These are phyloP conservation scores for Takifugu bimaculatus DNA, from an alignment of 2,113 vertebrate genomes.

Conservation along the genomic window DNA sequence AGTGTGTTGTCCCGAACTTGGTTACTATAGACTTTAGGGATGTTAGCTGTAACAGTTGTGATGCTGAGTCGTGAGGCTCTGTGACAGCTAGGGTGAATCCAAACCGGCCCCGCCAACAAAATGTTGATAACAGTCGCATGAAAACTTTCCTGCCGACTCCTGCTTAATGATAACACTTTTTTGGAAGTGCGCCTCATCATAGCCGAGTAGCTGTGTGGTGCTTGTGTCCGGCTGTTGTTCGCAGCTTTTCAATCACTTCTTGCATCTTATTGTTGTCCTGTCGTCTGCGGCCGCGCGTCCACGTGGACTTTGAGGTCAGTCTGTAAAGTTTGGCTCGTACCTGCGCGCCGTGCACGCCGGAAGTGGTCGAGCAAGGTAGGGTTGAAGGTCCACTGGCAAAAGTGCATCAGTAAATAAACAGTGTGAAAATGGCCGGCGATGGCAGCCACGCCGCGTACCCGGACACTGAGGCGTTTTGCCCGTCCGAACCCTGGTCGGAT, in stretches of 20 bases:
- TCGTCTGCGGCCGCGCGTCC: slow-evolving; percentile 48
- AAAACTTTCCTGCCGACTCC: not conserved
- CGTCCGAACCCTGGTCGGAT: slow-evolving; percentile 47
- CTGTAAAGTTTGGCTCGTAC: slow-evolving; percentile 33
- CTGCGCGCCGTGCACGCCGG: not conserved
- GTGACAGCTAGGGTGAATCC: slow-evolving; percentile 35
- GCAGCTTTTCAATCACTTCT: not conserved
- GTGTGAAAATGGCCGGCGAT: slow-evolving; percentile 69
- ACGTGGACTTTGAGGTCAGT: slow-evolving; percentile 49
- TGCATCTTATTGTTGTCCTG: slow-evolving; percentile 11
- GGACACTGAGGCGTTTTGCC: slow-evolving; percentile 46
- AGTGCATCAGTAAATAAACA: slow-evolving; percentile 9
- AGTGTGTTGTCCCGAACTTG: not conserved
- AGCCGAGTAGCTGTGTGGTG: not conserved
- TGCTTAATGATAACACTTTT: not conserved
- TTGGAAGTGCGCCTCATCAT: not conserved
- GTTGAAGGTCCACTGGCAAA: not conserved
- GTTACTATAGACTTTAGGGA: not conserved
- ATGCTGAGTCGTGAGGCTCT: slow-evolving; percentile 31
- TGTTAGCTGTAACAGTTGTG: slow-evolving; percentile 17
- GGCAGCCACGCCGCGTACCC: slow-evolving; percentile 52
- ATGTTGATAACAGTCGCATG: slow-evolving; percentile 8
- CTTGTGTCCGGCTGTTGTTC: not conserved
- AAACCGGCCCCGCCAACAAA: slow-evolving; percentile 18
- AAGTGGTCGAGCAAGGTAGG: not conserved